Evolutionary conservation across 1,140 invertebrate species (phyloP), one percentile per base, ranked within the genome.

Genomic region (Vanessa tameamea): DNA sequence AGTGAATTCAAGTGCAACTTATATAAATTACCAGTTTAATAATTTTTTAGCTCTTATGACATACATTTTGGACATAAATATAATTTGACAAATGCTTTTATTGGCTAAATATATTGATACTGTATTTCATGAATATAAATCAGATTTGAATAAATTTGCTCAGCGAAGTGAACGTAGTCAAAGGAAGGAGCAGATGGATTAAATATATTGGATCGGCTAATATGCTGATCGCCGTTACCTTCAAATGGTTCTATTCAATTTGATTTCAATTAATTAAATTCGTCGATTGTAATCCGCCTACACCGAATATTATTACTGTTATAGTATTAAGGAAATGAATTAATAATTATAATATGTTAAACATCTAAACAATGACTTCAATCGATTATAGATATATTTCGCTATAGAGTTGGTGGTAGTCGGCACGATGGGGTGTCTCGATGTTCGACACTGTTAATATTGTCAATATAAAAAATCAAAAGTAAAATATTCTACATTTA

Each of bases 191-290:
- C 48, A 26, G 26, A 6, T n/a, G 70, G 70, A 72, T 65, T 55
- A 72, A 57, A 65, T 72, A 72, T 65, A 72, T 72, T 72, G 70
- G 51, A 64, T 65, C 50, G 51, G 51, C 43, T 59, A 72, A 65
- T 72, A 37, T 65, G 63, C 63, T 26, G 59, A 63, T 71, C 59
- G 53, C 53, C 53, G 9, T 16, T 43, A 57, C 69, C 48, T 31
- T 14, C 61, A 47, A 71, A 57, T 57, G 50, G 50, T 51, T 57
- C 37, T 14, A 72, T 72, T 47, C 61, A 20, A 72, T 72, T 65
- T 50, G 70, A 55, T 65, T 72, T 37, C 59, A 72, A 72, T 72
- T 72, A 72, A 72, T 72, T 72, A 72, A 72, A 65, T 57, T 48
- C 48, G 11, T 57, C 51, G 47, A 55, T 53, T 65, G 63, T 72